phyloP scores from a whole-genome alignment of 2,888 invertebrate genomes.

The Drosophila hamatofila region DNA sequence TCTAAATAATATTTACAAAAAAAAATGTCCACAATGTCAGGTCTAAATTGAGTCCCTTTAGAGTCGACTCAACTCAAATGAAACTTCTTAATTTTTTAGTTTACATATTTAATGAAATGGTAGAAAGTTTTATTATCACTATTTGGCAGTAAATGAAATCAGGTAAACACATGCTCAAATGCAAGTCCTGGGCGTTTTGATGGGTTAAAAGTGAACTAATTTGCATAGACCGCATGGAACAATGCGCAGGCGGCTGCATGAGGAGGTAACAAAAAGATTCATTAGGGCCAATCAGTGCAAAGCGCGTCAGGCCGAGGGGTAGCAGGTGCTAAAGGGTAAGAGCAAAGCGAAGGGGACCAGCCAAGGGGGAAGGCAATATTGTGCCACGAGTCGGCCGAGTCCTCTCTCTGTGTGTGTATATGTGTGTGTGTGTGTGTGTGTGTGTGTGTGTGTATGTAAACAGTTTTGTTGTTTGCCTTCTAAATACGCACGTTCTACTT shows the following conservation, averaged over 20 bases:
- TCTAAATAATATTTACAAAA: background rate
- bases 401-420: constrained; percentile 7
- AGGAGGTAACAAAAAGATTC: constrained; percentile 76
- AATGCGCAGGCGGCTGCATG: constrained; percentile 76
- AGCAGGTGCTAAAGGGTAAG: constrained; percentile 22
- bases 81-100: background rate
- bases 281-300: constrained; percentile 79
- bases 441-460: constrained; percentile 56
- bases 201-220: constrained; percentile 78
- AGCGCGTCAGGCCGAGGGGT: constrained; percentile 54
- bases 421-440: constrained; percentile 1
- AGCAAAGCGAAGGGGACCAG: constrained; percentile 13
- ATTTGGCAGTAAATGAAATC: constrained; percentile 16
- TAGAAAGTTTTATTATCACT: constrained; percentile 17
- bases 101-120: constrained; percentile 4
- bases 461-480: constrained; percentile 74
- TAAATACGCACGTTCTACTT: constrained; percentile 78
- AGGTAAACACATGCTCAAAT: constrained; percentile 19
- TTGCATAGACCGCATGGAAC: constrained; percentile 77
- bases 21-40: no score
- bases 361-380: constrained; percentile 7
- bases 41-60: background rate
- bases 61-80: background rate
- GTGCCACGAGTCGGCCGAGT: constrained; percentile 49
- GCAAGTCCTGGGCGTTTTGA: constrained; percentile 29